phyloP scores from a whole-genome alignment of 2,113 vertebrate species.

The Gnathonemus echidnorhynchus region DNA sequence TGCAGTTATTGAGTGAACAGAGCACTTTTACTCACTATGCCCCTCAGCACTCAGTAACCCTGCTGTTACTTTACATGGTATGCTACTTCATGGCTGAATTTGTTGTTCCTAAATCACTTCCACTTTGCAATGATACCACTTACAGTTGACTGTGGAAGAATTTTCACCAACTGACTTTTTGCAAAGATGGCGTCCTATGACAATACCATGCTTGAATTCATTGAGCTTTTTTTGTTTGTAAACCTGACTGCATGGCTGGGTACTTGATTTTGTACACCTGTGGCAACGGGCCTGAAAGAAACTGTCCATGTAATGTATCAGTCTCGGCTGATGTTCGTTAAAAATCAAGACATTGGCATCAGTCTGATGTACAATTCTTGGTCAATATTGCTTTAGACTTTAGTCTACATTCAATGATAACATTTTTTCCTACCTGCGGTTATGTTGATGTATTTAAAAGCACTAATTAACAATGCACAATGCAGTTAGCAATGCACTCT shows the following conservation, averaged over 20 bases:
- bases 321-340: neutral
- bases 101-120: neutral
- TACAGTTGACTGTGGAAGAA: neutral
- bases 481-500: neutral
- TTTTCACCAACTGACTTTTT: neutral
- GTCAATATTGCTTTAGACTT: neutral
- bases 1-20: neutral
- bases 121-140: neutral
- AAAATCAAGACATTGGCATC: neutral
- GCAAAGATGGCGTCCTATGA: neutral
- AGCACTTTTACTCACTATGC: neutral
- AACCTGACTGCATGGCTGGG: neutral
- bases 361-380: neutral
- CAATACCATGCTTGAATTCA: neutral
- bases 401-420: neutral
- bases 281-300: neutral
- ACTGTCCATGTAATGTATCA: neutral
- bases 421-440: neutral
- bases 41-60: neutral
- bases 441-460: neutral
- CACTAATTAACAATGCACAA: neutral
- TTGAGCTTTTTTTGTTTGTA: neutral
- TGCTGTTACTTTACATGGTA: neutral
- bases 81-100: neutral
- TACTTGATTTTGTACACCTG: neutral